Conservation (phyloP, 1,140 invertebrate species). For the Monochamus saltuarius region DNA sequence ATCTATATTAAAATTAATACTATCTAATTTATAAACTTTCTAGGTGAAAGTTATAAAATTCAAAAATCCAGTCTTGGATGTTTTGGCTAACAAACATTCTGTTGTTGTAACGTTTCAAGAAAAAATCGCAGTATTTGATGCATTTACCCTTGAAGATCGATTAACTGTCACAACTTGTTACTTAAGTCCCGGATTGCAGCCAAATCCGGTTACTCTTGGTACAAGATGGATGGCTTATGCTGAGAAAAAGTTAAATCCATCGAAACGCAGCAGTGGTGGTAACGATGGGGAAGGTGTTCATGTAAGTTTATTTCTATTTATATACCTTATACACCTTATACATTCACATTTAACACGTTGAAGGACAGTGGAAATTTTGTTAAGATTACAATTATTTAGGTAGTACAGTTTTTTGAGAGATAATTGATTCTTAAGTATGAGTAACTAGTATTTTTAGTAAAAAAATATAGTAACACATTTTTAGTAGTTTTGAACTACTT, state of each 20-base stretch:
- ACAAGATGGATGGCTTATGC: conserved; percentile 79
- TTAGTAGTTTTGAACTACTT: no score
- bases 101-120: conserved; percentile 87
- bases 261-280: conserved; percentile 84
- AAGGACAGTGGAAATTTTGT: no score
- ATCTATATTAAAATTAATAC: not conserved
- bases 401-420: no score
- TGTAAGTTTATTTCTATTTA: conserved; percentile 27
- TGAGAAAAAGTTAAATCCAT: conserved; percentile 79
- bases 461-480: no score
- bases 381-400: no score
- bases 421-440: no score
- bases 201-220: conserved; percentile 89
- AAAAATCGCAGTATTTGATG: conserved; percentile 88
- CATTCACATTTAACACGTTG: not conserved
- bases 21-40: conserved; percentile 23
- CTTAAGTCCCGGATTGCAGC: conserved; percentile 78
- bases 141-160: conserved; percentile 81
- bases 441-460: no score
- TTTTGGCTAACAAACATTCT: conserved; percentile 78
- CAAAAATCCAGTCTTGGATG: conserved; percentile 84
- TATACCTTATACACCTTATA: not conserved
- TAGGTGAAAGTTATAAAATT: conserved; percentile 87
- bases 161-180: conserved; percentile 88
- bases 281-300: conserved; percentile 64